A percentile compares a stretch with the other conserved stretches of the same genome.
Conservation (phyloP, 2,113 vertebrate species). For the western clawed frog (Xenopus tropicalis) region DNA sequence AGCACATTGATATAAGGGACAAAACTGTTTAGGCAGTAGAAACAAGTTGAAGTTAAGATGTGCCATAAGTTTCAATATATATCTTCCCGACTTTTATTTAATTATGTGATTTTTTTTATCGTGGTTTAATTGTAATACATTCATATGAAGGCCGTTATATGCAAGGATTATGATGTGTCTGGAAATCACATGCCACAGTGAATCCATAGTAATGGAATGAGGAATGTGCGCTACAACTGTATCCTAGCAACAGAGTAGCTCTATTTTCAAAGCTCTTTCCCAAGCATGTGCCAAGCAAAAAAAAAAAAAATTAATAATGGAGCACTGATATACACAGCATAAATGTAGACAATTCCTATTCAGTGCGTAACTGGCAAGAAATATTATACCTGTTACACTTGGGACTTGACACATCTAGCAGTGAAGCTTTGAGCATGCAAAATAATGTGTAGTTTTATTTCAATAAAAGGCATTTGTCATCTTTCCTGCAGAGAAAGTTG, state of each 20-base stretch:
- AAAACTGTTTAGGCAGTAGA: too few relatives aligned
- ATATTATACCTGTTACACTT: constrained; percentile 37
- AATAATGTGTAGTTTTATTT: constrained; percentile 15
- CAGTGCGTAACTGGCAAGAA: constrained; percentile 20
- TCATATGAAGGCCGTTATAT: constrained; percentile 3
- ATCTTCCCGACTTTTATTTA: background rate
- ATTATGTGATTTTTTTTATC: background rate
- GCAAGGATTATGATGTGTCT: constrained; percentile 21
- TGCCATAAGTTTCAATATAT: too few relatives aligned
- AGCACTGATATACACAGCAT: constrained; percentile 27
- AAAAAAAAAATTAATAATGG: constrained; percentile 8
- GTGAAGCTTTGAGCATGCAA: constrained; percentile 15
- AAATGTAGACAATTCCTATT: constrained; percentile 32
- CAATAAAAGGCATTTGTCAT: constrained; percentile 20
- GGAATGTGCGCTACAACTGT: constrained; percentile 26
- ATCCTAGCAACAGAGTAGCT: constrained; percentile 40
- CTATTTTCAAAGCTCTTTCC: constrained; percentile 41
- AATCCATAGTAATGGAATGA: constrained; percentile 32
- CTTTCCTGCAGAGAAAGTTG: constrained; percentile 3
- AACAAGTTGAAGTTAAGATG: too few relatives aligned
- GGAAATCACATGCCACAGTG: constrained; percentile 33
- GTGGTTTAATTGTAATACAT: constrained; percentile 9
- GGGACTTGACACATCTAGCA: constrained; percentile 29
- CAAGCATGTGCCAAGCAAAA: constrained; percentile 34
- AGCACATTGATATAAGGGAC: too few relatives aligned